Evolutionary conservation across 2,888 invertebrate species (phyloP).

Genomic region (Polydrusus pterygomalis): DNA sequence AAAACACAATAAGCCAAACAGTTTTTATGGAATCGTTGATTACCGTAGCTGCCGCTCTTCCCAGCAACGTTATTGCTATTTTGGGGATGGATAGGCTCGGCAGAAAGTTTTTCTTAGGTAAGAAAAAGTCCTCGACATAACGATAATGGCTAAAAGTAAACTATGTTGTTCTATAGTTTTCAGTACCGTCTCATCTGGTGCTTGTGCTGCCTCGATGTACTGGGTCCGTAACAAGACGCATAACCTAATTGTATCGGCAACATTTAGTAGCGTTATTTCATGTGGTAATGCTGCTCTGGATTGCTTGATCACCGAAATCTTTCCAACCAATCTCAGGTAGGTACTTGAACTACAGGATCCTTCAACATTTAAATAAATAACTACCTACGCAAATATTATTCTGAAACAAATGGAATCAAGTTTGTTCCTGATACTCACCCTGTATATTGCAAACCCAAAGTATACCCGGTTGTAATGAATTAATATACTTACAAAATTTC

Average conservation of each 20-base stretch:
- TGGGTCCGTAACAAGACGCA: slow-evolving; percentile 89
- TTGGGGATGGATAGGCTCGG: slow-evolving; percentile 89
- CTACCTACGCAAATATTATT: too few relatives aligned
- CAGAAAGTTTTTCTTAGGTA: slow-evolving; percentile 88
- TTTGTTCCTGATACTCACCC: too few relatives aligned
- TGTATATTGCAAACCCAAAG: too few relatives aligned
- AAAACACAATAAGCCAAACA: slow-evolving; percentile 84
- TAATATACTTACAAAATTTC: too few relatives aligned
- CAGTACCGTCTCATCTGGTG: slow-evolving; percentile 88
- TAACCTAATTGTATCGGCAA: slow-evolving; percentile 87
- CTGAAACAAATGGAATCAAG: too few relatives aligned
- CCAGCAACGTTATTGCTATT: slow-evolving; percentile 88
- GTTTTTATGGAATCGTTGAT: slow-evolving; percentile 92
- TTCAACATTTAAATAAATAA: too few relatives aligned
- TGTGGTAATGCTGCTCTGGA: slow-evolving; percentile 93
- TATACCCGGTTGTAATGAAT: too few relatives aligned
- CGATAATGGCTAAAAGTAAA: not conserved
- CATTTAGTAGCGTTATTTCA: slow-evolving; percentile 91
- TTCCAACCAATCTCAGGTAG: slow-evolving; percentile 92
- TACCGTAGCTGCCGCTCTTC: slow-evolving; percentile 89
- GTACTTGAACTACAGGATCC: too few relatives aligned
- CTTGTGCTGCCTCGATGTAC: slow-evolving; percentile 89
- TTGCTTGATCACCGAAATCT: slow-evolving; percentile 94
- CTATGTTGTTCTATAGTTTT: slow-evolving; percentile 77
- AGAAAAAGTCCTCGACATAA: slow-evolving; percentile 53